Evolutionary conservation across 2,888 invertebrate species (phyloP), one percentile per base, ranked within the genome.

Genomic region (Hypomecis punctinalis): DNA sequence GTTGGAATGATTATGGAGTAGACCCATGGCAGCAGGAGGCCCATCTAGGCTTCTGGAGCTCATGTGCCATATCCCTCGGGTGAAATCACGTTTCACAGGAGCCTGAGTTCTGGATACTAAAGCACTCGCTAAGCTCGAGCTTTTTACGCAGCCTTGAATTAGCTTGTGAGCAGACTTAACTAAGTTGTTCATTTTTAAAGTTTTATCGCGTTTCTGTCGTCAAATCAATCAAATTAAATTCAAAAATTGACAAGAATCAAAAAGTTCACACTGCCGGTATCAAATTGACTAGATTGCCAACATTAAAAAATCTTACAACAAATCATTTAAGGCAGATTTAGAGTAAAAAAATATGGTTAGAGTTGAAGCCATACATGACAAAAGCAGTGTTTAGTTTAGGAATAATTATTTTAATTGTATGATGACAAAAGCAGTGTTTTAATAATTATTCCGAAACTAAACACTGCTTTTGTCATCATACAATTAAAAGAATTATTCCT

Each of bases 21-120:
- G 87, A 35, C 85, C 79, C 10, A 91, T 82, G 13, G 86, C 75
- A 0, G 81, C 75, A 8, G 81, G 71, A 39, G 83, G 73, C 39
- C 89, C 88, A 72, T 89, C 88, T 64, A 91, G 68, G 61, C 88
- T 84, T 61, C 88, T 89, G 11, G 91, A 90, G 79, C 90, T 95
- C 95, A 96, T 95, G 94, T 96, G 95, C 96, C 96, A 96, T 78
- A 96, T 89, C 73, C 95, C 95, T 72, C 96, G 92, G 0, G 95
- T 94, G 71, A 95, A 94, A 85, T 96, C 95, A 76, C 94, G 94
- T 84, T 95, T 95, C 54, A 90, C 88, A 13, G 92, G 89, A 49
- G 85, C 82, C 51, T 89, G 87, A 5, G 86, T 82, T 33, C 91
- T 86, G 64, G 86, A 85, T 9, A 91, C 85, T 53, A 93, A 80